A percentile compares a stretch with the other conserved stretches of the same genome.
phyloP scores from a whole-genome alignment of 2,888 invertebrate species.

The Anodontia alba region DNA sequence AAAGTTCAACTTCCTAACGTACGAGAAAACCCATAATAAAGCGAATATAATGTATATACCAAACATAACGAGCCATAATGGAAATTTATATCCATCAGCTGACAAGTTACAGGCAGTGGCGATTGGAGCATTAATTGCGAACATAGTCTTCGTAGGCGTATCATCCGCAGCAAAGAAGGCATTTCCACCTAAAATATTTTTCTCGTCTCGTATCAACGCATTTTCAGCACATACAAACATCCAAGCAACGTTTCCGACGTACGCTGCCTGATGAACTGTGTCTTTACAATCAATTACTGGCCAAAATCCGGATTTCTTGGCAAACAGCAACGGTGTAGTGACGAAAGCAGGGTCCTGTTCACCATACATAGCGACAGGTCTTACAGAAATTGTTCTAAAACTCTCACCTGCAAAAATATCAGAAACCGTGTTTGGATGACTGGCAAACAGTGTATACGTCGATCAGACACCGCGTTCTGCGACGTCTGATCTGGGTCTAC shows the following conservation, averaged over 20 bases:
- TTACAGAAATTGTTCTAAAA: constrained; percentile 19
- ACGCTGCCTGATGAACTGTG: neutral
- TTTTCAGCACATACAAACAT: constrained; percentile 25
- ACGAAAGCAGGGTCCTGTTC: constrained; percentile 2
- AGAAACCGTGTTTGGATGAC: too few species aligned
- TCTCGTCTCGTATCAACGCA: neutral
- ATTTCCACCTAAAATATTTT: neutral
- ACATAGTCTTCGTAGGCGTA: constrained; percentile 5
- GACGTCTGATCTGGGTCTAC: too few species aligned
- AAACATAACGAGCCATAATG: neutral
- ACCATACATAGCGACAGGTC: constrained; percentile 28
- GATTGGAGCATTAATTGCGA: neutral
- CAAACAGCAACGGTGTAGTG: neutral
- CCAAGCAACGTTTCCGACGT: constrained; percentile 32
- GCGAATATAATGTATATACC: neutral
- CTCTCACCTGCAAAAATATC: neutral
- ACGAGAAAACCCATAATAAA: neutral
- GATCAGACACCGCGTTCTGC: too few species aligned
- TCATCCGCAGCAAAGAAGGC: constrained; percentile 17
- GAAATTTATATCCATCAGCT: neutral
- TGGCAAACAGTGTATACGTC: too few species aligned
- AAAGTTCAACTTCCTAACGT: neutral
- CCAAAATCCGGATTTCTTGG: neutral
- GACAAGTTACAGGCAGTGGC: neutral
- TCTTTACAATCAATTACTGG: neutral